Percentiles rank a stretch among this genome's conserved stretches.
Evolutionary conservation across 2,888 invertebrate species (phyloP).

Genomic region (Margaritifera margaritifera): DNA sequence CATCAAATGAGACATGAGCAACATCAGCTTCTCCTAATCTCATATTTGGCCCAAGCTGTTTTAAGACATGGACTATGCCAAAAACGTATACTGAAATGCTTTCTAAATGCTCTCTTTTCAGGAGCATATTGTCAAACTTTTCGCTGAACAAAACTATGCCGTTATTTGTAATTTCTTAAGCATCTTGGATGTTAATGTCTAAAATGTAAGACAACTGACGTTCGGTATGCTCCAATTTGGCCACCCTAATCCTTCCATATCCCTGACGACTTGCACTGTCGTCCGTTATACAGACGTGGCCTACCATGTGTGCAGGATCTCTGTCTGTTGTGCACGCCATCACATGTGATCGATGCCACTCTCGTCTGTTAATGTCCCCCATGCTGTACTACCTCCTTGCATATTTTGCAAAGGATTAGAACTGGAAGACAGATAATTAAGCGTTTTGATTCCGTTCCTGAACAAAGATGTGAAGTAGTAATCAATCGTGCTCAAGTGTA

Average conservation of each 20-base stretch:
- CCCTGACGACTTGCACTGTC: conserved; percentile 3
- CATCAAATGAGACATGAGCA: conserved; percentile 7
- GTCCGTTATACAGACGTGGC: conserved; percentile 1
- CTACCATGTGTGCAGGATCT: background rate
- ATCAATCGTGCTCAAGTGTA: too few relatives aligned
- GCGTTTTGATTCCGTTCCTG: too few relatives aligned
- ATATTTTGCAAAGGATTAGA: background rate
- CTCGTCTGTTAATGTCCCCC: conserved; percentile 8
- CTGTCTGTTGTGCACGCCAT: too few relatives aligned
- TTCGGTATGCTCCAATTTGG: background rate
- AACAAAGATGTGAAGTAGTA: too few relatives aligned
- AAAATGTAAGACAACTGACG: too few relatives aligned
- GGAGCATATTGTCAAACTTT: conserved; percentile 5
- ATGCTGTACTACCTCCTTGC: conserved; percentile 7
- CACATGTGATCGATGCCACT: conserved; percentile 10
- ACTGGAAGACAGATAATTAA: too few relatives aligned
- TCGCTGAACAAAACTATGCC: conserved; percentile 10
- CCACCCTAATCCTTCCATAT: conserved; percentile 6
- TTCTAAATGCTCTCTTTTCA: background rate
- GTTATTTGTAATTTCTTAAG: background rate
- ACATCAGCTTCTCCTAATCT: background rate
- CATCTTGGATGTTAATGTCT: too few relatives aligned
- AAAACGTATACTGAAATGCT: background rate
- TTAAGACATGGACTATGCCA: conserved; percentile 7
- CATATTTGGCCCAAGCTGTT: background rate